These are phyloP conservation scores for Conistra vaccinii DNA, from an alignment of 2,888 invertebrate species.

Conservation along the genomic window DNA sequence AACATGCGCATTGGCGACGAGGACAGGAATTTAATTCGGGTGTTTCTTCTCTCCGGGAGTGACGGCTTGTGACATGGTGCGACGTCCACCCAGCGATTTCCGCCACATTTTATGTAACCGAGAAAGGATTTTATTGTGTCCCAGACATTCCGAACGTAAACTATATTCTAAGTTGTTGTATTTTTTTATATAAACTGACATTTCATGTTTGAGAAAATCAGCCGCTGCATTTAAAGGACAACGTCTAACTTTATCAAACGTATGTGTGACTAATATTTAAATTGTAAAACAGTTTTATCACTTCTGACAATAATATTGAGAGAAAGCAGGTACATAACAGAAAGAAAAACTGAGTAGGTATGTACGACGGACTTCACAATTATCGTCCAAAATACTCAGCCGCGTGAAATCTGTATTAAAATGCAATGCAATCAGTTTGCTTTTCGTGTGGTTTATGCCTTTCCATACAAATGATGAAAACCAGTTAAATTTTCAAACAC, in stretches of 20 bases:
- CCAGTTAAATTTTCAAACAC: background rate
- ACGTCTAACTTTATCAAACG: background rate
- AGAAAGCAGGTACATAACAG: background rate
- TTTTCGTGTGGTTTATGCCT: background rate
- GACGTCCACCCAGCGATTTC: constrained; percentile 80
- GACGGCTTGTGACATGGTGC: constrained; percentile 83
- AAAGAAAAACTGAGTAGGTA: background rate
- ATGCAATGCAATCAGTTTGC: background rate
- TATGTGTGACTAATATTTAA: constrained; percentile 3
- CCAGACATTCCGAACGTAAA: constrained; percentile 64
- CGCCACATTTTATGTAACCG: constrained; percentile 78
- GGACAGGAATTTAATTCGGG: constrained; percentile 88
- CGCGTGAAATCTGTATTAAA: background rate
- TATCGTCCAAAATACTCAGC: background rate
- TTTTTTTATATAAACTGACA: constrained; percentile 25
- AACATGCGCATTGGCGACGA: constrained; percentile 74
- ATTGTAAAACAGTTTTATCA: background rate
- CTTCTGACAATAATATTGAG: background rate
- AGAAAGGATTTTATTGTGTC: constrained; percentile 76
- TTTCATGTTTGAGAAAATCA: constrained; percentile 8
- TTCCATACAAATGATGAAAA: background rate
- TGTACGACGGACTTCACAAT: background rate
- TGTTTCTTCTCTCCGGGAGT: constrained; percentile 80
- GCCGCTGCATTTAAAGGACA: background rate
- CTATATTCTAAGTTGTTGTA: constrained; percentile 49